Percentiles rank a stretch among this genome's conserved stretches.
These are phyloP conservation scores for Eidolon helvum DNA, from an alignment of 2,113 vertebrate species.

Conservation along the genomic window DNA sequence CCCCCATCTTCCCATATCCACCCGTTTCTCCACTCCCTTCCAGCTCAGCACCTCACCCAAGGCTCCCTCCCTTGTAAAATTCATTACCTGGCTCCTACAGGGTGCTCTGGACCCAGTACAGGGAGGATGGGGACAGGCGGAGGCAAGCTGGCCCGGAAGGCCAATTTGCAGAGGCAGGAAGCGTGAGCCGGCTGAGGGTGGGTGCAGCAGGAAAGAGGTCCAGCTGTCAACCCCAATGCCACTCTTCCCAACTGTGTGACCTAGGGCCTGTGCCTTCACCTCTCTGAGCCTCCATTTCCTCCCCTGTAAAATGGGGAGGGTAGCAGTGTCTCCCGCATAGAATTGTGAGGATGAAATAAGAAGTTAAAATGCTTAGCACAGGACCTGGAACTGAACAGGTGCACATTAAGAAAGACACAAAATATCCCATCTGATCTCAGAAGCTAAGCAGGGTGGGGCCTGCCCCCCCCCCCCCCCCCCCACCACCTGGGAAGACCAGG, in stretches of 20 bases:
- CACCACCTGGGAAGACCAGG: too few relatives aligned
- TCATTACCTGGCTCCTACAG: not conserved
- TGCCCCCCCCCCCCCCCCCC: too few relatives aligned
- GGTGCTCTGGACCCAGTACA: not conserved
- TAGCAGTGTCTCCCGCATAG: not conserved
- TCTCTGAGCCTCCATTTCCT: not conserved
- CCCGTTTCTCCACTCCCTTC: not conserved
- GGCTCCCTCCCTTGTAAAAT: not conserved
- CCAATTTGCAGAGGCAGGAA: not conserved
- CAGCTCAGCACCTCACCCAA: not conserved
- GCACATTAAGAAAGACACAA: not conserved
- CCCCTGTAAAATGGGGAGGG: not conserved
- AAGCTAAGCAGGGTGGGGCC: too few relatives aligned
- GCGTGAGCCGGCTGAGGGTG: not conserved
- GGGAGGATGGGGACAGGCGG: not conserved
- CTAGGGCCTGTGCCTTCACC: not conserved
- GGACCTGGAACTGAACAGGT: not conserved
- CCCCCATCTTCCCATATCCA: not conserved
- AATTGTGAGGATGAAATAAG: not conserved
- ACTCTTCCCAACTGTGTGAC: not conserved
- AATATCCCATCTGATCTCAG: too few relatives aligned
- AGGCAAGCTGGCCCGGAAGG: not conserved
- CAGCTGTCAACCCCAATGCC: too few relatives aligned
- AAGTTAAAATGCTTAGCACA: not conserved
- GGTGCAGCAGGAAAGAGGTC: rapidly evolving